Evolutionary conservation across 2,888 invertebrate species (phyloP), one percentile per base, ranked within the genome.

Genomic region (Caenorhabditis sp.): DNA sequence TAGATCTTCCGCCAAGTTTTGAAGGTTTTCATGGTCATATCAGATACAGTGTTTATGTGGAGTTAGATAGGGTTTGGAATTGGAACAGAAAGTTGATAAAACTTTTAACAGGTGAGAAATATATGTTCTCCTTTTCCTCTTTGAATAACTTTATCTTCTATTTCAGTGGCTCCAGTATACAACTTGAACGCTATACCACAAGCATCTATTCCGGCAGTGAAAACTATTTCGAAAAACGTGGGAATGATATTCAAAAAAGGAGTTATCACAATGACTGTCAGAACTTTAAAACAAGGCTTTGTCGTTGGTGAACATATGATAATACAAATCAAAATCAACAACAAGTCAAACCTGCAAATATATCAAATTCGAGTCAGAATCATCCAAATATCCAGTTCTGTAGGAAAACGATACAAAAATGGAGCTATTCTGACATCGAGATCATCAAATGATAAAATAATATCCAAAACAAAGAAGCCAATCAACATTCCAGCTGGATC

Each of bases 51-150:
- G 66, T 73, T 0, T 61, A 73, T 25, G 73, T 69, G 2, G 69
- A 69, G 56, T 38, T 73, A 20, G 73, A 73, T 27, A 21, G 73
- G 20, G 68, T 68, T 7, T 73, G 73, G 73, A 64, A 56, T 21
- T 69, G 65, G 57, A 69, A 74, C 43, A 69, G 63, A 25, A 62
- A 60, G 17, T 31, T 56, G 10, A 62, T 31, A n/a, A 64, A 63
- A 27, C 63, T 49, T 17, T 73, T 73, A 20, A 52, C 69, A 17
- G 43, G 12, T 10, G 14, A 10, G 12, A 3, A 5, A 43, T 10
- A 36, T 5, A 10, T 36, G 5, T n/a, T n/a, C n/a, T n/a, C n/a
- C n/a, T n/a, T n/a, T n/a, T n/a, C n/a, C n/a, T n/a, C n/a, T n/a
- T n/a, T n/a, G n/a, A n/a, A n/a, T n/a, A n/a, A n/a, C n/a, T n/a